Conservation (phyloP, 2,797 vertebrate species). For the Chloroceryle inda region DNA sequence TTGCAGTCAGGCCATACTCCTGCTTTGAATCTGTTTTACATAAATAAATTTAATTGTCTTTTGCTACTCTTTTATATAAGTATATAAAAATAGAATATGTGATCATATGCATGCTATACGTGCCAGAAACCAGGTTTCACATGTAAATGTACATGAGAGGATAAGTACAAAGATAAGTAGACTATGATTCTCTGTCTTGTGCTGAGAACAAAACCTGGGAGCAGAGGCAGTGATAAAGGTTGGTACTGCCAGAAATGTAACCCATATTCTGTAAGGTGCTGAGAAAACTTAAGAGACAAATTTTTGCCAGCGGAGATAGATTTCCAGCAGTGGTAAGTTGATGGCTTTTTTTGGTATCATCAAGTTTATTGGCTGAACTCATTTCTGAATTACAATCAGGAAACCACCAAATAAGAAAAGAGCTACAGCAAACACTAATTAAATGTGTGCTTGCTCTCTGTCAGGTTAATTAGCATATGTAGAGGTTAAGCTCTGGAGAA, state of each 20-base stretch:
- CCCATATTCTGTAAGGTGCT: neutral
- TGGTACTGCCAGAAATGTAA: neutral
- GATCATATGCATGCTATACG: neutral
- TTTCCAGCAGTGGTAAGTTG: neutral
- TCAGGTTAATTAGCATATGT: slow-evolving; percentile 17
- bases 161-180: neutral
- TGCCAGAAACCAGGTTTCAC: neutral
- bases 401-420: neutral
- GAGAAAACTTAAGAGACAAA: neutral
- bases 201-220: neutral
- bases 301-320: neutral
- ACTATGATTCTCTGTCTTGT: neutral
- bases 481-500: slow-evolving; percentile 2
- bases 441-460: slow-evolving; percentile 1
- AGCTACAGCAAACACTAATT: slow-evolving; percentile 37
- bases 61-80: neutral
- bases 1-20: neutral
- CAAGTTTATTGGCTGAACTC: neutral
- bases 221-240: neutral
- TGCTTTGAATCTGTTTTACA: neutral
- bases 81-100: neutral
- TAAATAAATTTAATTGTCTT: neutral
- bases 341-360: neutral
- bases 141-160: neutral
- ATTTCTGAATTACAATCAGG: neutral